Evolutionary conservation across 2,888 invertebrate genomes (phyloP).

Genomic region (Criorhina ranunculi): DNA sequence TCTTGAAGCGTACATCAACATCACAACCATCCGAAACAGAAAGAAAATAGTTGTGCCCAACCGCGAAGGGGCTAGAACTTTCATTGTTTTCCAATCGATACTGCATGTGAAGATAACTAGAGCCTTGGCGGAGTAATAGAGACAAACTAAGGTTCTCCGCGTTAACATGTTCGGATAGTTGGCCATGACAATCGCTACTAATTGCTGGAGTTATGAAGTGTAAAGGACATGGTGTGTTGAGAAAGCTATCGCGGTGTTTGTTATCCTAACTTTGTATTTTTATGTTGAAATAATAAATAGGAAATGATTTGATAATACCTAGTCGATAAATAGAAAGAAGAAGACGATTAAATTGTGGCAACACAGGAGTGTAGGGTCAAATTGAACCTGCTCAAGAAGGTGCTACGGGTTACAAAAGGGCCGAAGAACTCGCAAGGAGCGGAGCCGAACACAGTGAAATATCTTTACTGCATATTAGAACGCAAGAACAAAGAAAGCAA

Average conservation of each 20-base stretch:
- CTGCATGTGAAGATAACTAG: neutral
- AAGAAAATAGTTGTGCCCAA: neutral
- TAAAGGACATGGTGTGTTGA: neutral
- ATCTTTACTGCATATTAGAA: no score
- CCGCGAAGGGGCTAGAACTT: neutral
- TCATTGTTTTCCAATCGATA: neutral
- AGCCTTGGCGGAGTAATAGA: constrained; percentile 1
- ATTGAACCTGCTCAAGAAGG: no score
- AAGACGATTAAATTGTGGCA: no score
- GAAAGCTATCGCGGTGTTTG: neutral
- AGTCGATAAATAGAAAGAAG: no score
- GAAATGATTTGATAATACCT: no score
- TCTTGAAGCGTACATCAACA: constrained; percentile 9
- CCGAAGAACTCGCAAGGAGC: no score
- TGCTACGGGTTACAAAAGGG: no score
- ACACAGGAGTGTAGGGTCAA: no score
- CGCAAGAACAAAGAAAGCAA: no score
- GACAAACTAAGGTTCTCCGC: constrained; percentile 1
- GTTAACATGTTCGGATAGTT: neutral
- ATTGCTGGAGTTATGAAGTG: constrained; percentile 8
- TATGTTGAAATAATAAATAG: neutral
- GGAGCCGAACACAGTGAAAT: no score
- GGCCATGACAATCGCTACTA: neutral
- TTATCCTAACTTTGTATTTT: neutral
- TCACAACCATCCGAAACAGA: constrained; percentile 78